phyloP scores from a whole-genome alignment of 2,888 invertebrate species.

The Sicus ferrugineus region DNA sequence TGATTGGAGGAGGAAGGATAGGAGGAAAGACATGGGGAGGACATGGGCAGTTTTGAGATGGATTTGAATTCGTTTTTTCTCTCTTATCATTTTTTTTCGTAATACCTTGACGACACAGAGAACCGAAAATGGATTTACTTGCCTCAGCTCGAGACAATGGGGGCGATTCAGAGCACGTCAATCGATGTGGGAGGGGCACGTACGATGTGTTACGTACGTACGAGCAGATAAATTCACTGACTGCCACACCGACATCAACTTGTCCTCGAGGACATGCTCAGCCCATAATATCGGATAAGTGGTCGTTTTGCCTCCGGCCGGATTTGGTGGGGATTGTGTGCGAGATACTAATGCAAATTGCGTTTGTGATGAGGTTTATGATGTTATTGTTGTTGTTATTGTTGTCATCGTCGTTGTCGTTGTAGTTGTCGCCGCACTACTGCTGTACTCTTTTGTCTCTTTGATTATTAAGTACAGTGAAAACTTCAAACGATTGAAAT shows the following conservation, averaged over 20 bases:
- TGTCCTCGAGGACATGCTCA: conserved; percentile 19
- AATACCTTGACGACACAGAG: not conserved
- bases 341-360: conserved; percentile 27
- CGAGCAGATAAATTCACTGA: not conserved
- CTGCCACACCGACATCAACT: not conserved
- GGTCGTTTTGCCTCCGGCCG: conserved; percentile 28
- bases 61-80: too few relatives aligned
- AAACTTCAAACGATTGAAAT: not conserved
- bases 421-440: too few relatives aligned
- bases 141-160: not conserved
- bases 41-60: not conserved
- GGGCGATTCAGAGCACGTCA: not conserved
- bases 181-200: not conserved
- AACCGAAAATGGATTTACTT: not conserved
- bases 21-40: too few relatives aligned
- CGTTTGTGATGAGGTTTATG: not conserved
- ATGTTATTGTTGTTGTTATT: not conserved
- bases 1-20: not conserved
- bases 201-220: not conserved
- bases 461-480: not conserved
- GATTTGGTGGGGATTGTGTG: conserved; percentile 16
- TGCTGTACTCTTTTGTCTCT: too few relatives aligned
- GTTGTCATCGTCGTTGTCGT: not conserved
- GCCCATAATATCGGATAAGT: conserved; percentile 33
- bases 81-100: too few relatives aligned